These are phyloP conservation scores for Conus ventricosus DNA, from an alignment of 1,140 invertebrate species.

Conservation along the genomic window DNA sequence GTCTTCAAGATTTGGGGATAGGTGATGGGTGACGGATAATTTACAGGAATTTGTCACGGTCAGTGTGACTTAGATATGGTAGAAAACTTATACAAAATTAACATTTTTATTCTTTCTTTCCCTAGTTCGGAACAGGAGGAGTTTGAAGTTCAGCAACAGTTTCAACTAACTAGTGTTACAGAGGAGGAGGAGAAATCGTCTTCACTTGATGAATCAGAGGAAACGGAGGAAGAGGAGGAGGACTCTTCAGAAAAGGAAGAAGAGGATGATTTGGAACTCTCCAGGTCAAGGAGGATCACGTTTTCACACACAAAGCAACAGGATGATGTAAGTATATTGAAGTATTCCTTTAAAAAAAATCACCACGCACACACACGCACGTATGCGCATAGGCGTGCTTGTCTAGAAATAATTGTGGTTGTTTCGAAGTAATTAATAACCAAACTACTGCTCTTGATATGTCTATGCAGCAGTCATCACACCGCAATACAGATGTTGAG, in stretches of 20 bases:
- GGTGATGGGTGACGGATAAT: too few species aligned
- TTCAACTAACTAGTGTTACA: background rate
- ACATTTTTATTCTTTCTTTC: background rate
- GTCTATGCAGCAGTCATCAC: background rate
- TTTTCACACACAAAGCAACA: background rate
- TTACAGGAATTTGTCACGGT: too few species aligned
- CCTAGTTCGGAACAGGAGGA: background rate
- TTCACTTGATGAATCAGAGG: background rate
- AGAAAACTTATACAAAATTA: too few species aligned
- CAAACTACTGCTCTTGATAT: too few species aligned
- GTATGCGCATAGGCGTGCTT: too few species aligned
- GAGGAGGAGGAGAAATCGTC: background rate
- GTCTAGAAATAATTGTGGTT: too few species aligned
- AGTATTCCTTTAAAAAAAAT: too few species aligned
- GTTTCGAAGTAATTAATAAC: too few species aligned
- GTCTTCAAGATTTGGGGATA: too few species aligned
- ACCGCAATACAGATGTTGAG: background rate
- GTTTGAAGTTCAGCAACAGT: too few species aligned
- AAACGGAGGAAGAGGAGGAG: slow-evolving; percentile 3
- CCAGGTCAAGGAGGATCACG: background rate
- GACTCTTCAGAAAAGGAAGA: background rate
- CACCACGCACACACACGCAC: too few species aligned
- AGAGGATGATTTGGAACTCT: background rate
- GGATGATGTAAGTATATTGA: background rate
- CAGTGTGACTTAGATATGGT: too few species aligned